Evolutionary conservation across 2,888 invertebrate genomes (phyloP).

Genomic region (Leptopilina syphax): DNA sequence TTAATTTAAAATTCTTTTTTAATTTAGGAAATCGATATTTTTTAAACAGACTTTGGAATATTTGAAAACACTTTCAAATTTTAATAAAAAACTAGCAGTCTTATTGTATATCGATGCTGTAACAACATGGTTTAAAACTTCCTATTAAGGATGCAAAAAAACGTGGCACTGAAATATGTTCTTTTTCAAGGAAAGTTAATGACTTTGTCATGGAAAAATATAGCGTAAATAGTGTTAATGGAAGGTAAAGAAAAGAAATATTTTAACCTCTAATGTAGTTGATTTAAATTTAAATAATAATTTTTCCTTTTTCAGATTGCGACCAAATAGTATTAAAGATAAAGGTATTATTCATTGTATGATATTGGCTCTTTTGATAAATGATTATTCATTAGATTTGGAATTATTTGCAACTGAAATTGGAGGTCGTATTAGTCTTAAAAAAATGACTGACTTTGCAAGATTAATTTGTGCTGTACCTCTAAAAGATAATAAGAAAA

Average conservation of each 20-base stretch:
- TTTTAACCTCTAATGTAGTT: background rate
- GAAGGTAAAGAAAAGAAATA: slow-evolving; percentile 61
- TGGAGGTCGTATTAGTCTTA: slow-evolving; percentile 61
- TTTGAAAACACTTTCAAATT: slow-evolving; percentile 55
- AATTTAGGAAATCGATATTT: slow-evolving; percentile 62
- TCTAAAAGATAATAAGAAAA: slow-evolving; percentile 65
- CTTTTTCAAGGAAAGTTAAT: slow-evolving; percentile 61
- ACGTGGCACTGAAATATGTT: slow-evolving; percentile 49
- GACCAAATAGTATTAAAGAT: slow-evolving; percentile 68
- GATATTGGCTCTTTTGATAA: slow-evolving; percentile 66
- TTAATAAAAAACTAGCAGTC: slow-evolving; percentile 62
- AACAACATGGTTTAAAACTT: slow-evolving; percentile 63
- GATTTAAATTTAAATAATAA: background rate
- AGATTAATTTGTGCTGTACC: slow-evolving; percentile 65
- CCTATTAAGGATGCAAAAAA: slow-evolving; percentile 65
- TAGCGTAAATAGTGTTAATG: slow-evolving; percentile 62
- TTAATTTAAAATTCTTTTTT: background rate
- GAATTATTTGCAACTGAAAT: slow-evolving; percentile 66
- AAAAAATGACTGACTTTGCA: slow-evolving; percentile 67
- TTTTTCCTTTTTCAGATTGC: slow-evolving; percentile 60
- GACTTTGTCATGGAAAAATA: slow-evolving; percentile 64
- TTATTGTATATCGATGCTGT: slow-evolving; percentile 68
- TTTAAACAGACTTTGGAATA: slow-evolving; percentile 57
- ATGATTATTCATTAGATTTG: slow-evolving; percentile 66
- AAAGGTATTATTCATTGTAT: slow-evolving; percentile 71